Conservation (phyloP, 2,113 vertebrate species). For the Erpornis zantholeuca region DNA sequence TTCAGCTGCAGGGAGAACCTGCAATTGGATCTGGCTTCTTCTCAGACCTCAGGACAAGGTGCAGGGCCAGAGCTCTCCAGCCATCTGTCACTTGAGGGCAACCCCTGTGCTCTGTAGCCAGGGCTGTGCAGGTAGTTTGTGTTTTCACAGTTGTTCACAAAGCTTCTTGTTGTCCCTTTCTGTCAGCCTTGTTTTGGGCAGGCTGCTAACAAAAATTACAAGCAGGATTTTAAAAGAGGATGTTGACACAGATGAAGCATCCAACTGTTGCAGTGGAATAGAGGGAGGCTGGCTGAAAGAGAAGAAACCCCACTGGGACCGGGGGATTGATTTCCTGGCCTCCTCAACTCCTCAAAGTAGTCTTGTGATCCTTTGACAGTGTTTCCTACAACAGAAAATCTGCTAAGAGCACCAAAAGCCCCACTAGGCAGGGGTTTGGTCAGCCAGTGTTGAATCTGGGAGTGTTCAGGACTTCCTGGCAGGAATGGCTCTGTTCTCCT, state of each 20-base stretch:
- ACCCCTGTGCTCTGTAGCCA: not conserved
- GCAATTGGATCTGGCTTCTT: not conserved
- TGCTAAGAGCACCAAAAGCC: not conserved
- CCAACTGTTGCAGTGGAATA: not conserved
- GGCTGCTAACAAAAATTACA: not conserved
- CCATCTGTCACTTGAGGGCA: not conserved
- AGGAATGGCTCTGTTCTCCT: not conserved
- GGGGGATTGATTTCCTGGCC: not conserved
- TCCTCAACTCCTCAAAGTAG: not conserved
- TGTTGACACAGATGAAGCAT: not conserved
- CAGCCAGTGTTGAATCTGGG: not conserved
- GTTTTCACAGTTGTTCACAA: not conserved
- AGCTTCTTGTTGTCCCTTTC: not conserved
- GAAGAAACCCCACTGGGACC: fast-evolving
- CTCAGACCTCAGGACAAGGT: not conserved
- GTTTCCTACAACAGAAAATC: not conserved
- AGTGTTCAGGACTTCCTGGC: not conserved
- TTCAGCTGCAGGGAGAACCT: not conserved
- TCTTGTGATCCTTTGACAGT: fast-evolving
- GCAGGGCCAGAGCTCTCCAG: not conserved
- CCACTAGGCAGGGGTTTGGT: not conserved
- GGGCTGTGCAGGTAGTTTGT: not conserved
- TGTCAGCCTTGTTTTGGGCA: not conserved
- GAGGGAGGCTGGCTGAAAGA: not conserved
- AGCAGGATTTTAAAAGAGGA: not conserved